Percentiles rank a stretch among this genome's conserved stretches.
These are phyloP conservation scores for Serranus cabrilla DNA, from an alignment of 2,797 vertebrate genomes.

Conservation along the genomic window DNA sequence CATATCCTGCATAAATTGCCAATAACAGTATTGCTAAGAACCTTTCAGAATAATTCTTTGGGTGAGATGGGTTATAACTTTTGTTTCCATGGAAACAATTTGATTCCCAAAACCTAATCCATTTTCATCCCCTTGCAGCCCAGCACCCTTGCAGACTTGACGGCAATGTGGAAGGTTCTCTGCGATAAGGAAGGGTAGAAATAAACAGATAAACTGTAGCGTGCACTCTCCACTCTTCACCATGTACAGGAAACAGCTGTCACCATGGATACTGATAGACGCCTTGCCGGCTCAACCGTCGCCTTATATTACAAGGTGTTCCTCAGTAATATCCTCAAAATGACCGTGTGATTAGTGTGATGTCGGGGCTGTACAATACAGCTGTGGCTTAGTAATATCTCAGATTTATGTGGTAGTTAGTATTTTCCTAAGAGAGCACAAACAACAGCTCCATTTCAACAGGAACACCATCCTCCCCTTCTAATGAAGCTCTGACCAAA, in stretches of 20 bases:
- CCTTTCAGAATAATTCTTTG: neutral
- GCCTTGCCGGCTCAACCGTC: neutral
- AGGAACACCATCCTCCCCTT: neutral
- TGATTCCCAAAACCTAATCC: neutral
- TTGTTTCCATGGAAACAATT: constrained; percentile 4
- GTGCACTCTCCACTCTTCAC: neutral
- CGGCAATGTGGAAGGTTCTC: neutral
- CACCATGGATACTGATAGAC: constrained; percentile 10
- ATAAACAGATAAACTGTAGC: constrained; percentile 18
- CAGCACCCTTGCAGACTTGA: neutral
- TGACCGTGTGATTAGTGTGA: neutral
- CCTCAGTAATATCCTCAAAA: neutral
- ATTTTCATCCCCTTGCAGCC: neutral
- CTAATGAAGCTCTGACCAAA: neutral
- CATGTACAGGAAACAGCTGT: constrained; percentile 30
- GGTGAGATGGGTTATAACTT: neutral
- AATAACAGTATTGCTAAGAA: neutral
- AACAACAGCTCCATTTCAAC: neutral
- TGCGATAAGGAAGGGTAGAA: constrained; percentile 2
- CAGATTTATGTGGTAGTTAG: neutral
- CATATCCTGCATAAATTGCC: neutral
- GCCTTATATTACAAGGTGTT: neutral
- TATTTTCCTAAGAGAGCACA: neutral
- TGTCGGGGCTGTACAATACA: neutral
- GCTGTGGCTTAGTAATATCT: neutral